Evolutionary conservation across 2,888 invertebrate species (phyloP), one percentile per base, ranked within the genome.

Genomic region (Carterocephalus palaemon): DNA sequence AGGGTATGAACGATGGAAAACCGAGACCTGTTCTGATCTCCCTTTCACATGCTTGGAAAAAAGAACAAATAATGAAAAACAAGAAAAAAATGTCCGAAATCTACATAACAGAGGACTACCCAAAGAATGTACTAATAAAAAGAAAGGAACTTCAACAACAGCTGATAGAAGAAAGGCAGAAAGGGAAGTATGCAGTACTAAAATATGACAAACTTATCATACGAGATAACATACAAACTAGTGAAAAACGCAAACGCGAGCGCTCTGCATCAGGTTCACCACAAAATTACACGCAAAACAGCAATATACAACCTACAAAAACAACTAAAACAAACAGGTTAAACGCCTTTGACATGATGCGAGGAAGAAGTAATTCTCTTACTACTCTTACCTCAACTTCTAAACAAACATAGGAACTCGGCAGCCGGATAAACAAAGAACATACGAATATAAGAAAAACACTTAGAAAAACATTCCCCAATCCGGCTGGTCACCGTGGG

Each of bases 51-150:
- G 19, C 3, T 4, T 19, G 19, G 19, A 19, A 19, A 6, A 19
- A 19, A 19, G 6, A 19, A 3, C 4, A 19, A 19, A 19, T 19
- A 3, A 19, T 6, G 3, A 19, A 4, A 55, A 54, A 37, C 8
- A 45, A 12, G 37, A 34, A 32, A 31, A 13, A 20, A 24, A 34
- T 8, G 32, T n/a, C 38, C 1, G 28, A 8, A 8, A 33, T 39
- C 22, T 19, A 19, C 19, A 6, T 19, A 19, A 4, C 19, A 6
- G 19, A 19, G 19, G 19, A 19, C 6, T 19, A 19, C 6, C 6
- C 19, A 6, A 19, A 19, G 6, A 6, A 19, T 4, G 19, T 19
- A 19, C 6, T 19, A 19, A 6, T 4, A 6, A 19, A 19, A 19
- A 19, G 19, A 6, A 19, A 19, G 6, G 19, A 3, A 4, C 19